Base-by-base conservation (phyloP, 1,140 invertebrate species). In the Dryas iulia region DNA sequence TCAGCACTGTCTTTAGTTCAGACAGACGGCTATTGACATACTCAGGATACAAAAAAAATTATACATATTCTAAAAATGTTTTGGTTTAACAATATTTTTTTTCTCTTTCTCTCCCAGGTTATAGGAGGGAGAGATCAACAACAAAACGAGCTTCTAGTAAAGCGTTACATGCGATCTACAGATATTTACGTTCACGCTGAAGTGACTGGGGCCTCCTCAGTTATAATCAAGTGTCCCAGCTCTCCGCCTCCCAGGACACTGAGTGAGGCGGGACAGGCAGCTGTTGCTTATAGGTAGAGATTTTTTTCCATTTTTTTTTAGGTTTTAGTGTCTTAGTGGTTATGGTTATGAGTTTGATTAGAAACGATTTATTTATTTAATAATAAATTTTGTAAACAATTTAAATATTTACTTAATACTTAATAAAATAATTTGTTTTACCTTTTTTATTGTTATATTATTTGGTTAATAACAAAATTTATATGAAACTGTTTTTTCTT, bases 121-220 rank as follows among this genome's bases (percentile, higher is more conserved):
- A 97, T 99, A 83, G 99, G 96, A 63, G 99, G 99, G 14, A 93
- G 98, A 76, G 99, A 99, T 94, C 96, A 98, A 73, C 98, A 99
- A 72, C 99, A 99, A 92, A 99, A 99, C 92, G 99, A 99, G 91
- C 78, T 99, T 26, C 94, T 99, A 71, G 98, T 99, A 1, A 99
- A 99, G 89, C 94, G 97, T 70, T 99, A 99, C 89, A 94, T 99
- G 91, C 95, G 95, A 58, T 78, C 95, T 14, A 95, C 94, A 66
- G 97, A 98, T 93, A 88, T 98, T 39, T 98, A 97, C 81, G 96
- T 98, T 4, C 97, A 98, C 87, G 97, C 97, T n/a, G 98, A 99
- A 89, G 93, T 99, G 62, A 96, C 97, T 83, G 99, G 99, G 59
- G 99, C 98, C 0, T 96, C 97, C 72, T 99, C 97, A 74, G 94